Base-by-base conservation (phyloP, 2,113 vertebrate genomes). In the Antechinus flavipes region DNA sequence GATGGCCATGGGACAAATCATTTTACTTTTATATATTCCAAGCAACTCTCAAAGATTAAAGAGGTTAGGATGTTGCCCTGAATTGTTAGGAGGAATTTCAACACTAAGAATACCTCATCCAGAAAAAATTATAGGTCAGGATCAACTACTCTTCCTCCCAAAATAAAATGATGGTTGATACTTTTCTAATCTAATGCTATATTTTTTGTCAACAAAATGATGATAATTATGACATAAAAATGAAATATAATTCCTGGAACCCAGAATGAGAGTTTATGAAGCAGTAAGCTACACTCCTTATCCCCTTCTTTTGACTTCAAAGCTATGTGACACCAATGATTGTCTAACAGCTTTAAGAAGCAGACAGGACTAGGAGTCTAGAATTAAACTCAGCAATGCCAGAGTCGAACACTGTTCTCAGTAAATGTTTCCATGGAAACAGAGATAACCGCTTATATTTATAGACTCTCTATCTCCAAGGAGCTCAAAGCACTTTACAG, bases 401-500 rank as follows among this genome's bases (percentile, higher is more conserved):
- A 94, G 95, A 68, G 92, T 26, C n/a, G 84, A 97, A 93, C 58
- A 42, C n/a, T 90, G 94, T 47, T 92, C 76, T 96, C 96, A 90
- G 89, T 55, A 93, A 96, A 84, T 89, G 96, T 98, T 97, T 95
- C 98, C 96, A 97, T 96, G 96, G 97, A 46, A 93, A 98, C 96
- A 91, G 92, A 95, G 95, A 98, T 97, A 97, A 96, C 97, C 97
- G 97, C 95, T 97, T 95, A 61, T 97, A 98, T 98, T 98, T 98
- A 97, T 98, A 98, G 98, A 93, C 61, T 50, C 90, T 97, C 91
- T 97, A 97, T 98, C 97, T 97, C 98, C 97, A 97, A 97, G 97
- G 97, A 98, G 96, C 96, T 95, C 96, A 96, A 93, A 97, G 97
- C 93, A 68, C 97, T 96, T 95, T 93, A 68, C 76, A 97, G 96